Evolutionary conservation across 1,140 invertebrate genomes (phyloP), one percentile per base, ranked within the genome.

Genomic region (roundworm (Caenorhabditis elegans)): DNA sequence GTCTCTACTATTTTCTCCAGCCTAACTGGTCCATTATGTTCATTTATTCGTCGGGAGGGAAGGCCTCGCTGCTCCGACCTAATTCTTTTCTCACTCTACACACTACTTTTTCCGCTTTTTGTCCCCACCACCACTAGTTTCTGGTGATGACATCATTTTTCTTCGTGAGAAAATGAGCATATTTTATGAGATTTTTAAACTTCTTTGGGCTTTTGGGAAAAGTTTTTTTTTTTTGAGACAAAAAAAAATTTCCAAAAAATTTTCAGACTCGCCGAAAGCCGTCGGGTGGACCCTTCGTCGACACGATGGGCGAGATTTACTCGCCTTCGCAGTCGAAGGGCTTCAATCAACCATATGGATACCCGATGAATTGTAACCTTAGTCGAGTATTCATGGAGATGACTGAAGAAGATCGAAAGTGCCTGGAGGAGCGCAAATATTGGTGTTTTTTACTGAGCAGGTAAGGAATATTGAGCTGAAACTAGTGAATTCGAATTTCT

Each of bases 351-450:
- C 36, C 82, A 31, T 83, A 83, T 51, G 77, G 76, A 36, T 79
- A 48, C 39, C 76, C 82, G 43, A 83, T 83, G 82, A 78, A 78
- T 36, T 83, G 82, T 53, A 83, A 78, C 39, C 17, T 79, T 19
- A 65, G 46, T 24, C 39, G 82, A 15, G 77, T 24, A 5, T 83
- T 83, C 28, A 79, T 83, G 76, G 88, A 89, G 60, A 79, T 89
- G 84, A 88, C 86, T n/a, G 89, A 90, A 13, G 88, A 88, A 47
- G 88, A 89, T 28, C 84, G 88, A 22, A 90, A 90, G 82, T 89
- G 88, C 76, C 76, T 89, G 11, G 87, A 90, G 80, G 87, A 90
- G 51, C 75, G 88, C 10, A 89, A 89, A 81, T 88, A 87, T 75
- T 88, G 86, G 86, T 88, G 87, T 60, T 88, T 88, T 79, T 76